These are phyloP conservation scores for Cyclophora albipunctata DNA, from an alignment of 2,888 invertebrate genomes.

Conservation along the genomic window DNA sequence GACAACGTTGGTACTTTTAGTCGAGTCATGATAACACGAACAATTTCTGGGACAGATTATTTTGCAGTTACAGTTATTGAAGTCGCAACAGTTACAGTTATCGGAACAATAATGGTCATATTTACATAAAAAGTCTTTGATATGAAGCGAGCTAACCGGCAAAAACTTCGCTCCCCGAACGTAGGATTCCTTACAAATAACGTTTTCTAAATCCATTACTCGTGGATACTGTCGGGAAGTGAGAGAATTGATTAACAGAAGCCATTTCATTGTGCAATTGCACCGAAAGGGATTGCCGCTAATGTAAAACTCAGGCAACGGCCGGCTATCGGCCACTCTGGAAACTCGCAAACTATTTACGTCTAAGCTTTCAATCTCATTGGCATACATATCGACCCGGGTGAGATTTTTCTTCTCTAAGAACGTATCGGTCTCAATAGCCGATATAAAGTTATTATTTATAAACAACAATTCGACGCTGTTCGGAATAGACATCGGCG, in stretches of 20 bases:
- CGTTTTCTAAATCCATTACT: slow-evolving; percentile 91
- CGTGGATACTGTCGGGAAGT: slow-evolving; percentile 87
- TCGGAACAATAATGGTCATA: slow-evolving; percentile 94
- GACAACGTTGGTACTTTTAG: slow-evolving; percentile 93
- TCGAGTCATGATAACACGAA: slow-evolving; percentile 94
- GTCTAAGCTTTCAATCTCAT: slow-evolving; percentile 87
- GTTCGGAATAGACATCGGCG: slow-evolving; percentile 88
- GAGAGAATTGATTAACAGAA: slow-evolving; percentile 90
- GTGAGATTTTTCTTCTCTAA: slow-evolving; percentile 87
- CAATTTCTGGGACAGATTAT: slow-evolving; percentile 95
- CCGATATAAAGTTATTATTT: slow-evolving; percentile 90
- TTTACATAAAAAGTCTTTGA: slow-evolving; percentile 91
- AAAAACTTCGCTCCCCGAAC: slow-evolving; percentile 86
- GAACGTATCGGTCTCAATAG: slow-evolving; percentile 88
- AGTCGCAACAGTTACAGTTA: slow-evolving; percentile 95
- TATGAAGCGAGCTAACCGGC: slow-evolving; percentile 82
- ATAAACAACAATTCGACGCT: slow-evolving; percentile 91
- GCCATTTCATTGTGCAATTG: slow-evolving; percentile 97
- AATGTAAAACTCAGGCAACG: slow-evolving; percentile 90
- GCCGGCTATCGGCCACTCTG: slow-evolving; percentile 79
- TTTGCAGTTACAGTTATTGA: slow-evolving; percentile 95
- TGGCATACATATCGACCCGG: slow-evolving; percentile 92
- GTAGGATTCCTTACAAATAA: slow-evolving; percentile 90
- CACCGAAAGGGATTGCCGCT: slow-evolving; percentile 95
- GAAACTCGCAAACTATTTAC: slow-evolving; percentile 86